Base-by-base conservation (phyloP, 2,888 invertebrate species). In the Acanthosoma haemorrhoidale region DNA sequence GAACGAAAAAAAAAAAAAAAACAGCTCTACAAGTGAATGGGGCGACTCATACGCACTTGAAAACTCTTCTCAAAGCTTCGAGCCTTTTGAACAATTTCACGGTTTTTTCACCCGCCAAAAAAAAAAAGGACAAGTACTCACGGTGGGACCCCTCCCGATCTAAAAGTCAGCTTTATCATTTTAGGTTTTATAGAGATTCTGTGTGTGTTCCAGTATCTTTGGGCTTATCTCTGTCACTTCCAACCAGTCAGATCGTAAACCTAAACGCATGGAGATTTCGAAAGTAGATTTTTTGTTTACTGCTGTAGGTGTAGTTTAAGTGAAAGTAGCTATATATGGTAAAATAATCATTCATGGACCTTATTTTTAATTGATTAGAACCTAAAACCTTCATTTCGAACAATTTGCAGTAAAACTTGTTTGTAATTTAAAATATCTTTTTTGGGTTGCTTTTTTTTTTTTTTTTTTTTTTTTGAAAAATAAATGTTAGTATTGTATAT, bases 101-200 rank as follows among this genome's bases (percentile, higher is more conserved):
- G 61, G 36, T 34, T 61, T 61, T 61, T 60, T 61, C 6, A 5
- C 18, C 25, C 18, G 15, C 6, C 8, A n/a, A 51, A 21, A 43
- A 21, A 21, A 25, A 6, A 43, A 25, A 51, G 25, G 25, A 51
- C 25, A 51, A 25, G 51, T 51, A 51, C 25, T 51, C 51, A 51
- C 25, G 5, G 51, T 15, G 41, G 61, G 38, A 9, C 36, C 36
- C 32, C 16, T 34, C 32, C 15, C 61, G 32, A 36, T 61, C 61
- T 61, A 61, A 61, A 61, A 61, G 61, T 61, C 61, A 36, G 61
- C 61, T 61, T 21, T 61, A 61, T 61, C 61, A 61, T 34, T 38
- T 51, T 38, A 61, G 61, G 21, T 61, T 36, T 36, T 59, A 21
- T 38, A 34, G 41, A 16, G 41, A 13, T 34, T 61, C 18, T 61